A percentile compares a stretch with the other conserved stretches of the same genome.
These are phyloP conservation scores for Oxygymnocypris stewartii DNA, from an alignment of 2,113 vertebrate genomes.

Conservation along the genomic window DNA sequence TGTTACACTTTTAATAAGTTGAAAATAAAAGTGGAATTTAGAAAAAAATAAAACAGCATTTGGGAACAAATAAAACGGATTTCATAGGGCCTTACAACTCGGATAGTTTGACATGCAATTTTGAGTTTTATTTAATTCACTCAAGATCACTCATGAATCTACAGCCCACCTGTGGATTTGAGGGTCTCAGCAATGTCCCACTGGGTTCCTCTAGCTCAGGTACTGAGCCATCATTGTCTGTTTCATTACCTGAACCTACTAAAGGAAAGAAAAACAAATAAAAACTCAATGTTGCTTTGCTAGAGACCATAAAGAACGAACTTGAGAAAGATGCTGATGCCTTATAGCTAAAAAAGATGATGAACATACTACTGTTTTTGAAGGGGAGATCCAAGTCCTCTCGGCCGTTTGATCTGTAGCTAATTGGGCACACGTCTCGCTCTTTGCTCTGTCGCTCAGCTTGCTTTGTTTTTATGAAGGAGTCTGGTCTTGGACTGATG, in stretches of 20 bases:
- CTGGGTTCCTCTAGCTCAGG: slow-evolving; percentile 86
- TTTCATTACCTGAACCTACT: slow-evolving; percentile 83
- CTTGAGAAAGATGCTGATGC: not conserved
- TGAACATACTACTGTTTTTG: slow-evolving; percentile 69
- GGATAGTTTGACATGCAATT: not conserved
- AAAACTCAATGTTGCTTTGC: not conserved
- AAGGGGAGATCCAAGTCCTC: slow-evolving; percentile 65
- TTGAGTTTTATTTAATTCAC: no score
- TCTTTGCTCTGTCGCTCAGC: slow-evolving; percentile 51
- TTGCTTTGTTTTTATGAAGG: slow-evolving; percentile 25
- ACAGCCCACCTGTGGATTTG: slow-evolving; percentile 77
- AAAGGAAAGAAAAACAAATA: not conserved
- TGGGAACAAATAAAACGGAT: no score
- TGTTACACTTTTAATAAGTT: no score
- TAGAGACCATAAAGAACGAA: not conserved
- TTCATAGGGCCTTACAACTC: no score
- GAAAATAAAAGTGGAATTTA: no score
- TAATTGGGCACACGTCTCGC: slow-evolving; percentile 65
- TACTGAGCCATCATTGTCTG: slow-evolving; percentile 87
- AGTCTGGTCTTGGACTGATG: slow-evolving; percentile 49
- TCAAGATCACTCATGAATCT: not conserved
- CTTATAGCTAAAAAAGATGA: not conserved
- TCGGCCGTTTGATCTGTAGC: slow-evolving; percentile 73
- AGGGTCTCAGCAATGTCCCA: slow-evolving; percentile 63
- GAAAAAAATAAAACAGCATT: no score